Evolutionary conservation across 2,113 vertebrate species (phyloP).

Genomic region (Barnardius zonarius): DNA sequence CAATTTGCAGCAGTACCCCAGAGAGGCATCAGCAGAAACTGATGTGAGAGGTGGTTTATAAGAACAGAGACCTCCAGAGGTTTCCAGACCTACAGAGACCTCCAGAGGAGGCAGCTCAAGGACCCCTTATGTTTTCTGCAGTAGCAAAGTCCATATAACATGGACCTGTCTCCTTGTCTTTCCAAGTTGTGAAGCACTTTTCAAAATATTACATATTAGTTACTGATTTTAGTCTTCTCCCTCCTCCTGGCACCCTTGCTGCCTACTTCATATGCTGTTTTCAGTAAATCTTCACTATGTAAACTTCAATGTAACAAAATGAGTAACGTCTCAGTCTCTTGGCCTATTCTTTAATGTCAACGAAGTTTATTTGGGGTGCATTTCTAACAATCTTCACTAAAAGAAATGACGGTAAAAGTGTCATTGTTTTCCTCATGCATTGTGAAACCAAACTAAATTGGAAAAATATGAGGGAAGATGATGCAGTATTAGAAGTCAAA

Average conservation of each 20-base stretch:
- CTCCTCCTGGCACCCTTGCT: neutral
- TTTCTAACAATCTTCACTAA: neutral
- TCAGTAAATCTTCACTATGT: neutral
- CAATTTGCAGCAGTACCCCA: neutral
- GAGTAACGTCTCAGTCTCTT: neutral
- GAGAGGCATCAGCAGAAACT: neutral
- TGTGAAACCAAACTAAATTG: neutral
- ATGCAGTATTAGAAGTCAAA: constrained; percentile 6
- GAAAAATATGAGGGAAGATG: constrained; percentile 1
- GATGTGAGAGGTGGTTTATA: neutral
- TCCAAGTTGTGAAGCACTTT: neutral
- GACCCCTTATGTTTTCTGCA: neutral
- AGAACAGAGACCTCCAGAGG: neutral
- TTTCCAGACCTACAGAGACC: neutral
- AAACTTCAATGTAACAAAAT: neutral
- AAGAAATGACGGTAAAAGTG: neutral
- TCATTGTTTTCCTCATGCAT: constrained; percentile 5
- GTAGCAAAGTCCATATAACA: neutral
- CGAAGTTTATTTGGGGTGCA: neutral
- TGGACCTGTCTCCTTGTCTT: neutral
- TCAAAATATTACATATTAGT: neutral
- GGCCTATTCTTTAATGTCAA: neutral
- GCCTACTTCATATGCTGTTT: neutral
- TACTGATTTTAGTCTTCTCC: neutral
- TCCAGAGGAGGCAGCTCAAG: neutral